Percentiles rank a stretch among this genome's conserved stretches.
These are phyloP conservation scores for Tyto alba DNA, from an alignment of 2,113 vertebrate species.

Conservation along the genomic window DNA sequence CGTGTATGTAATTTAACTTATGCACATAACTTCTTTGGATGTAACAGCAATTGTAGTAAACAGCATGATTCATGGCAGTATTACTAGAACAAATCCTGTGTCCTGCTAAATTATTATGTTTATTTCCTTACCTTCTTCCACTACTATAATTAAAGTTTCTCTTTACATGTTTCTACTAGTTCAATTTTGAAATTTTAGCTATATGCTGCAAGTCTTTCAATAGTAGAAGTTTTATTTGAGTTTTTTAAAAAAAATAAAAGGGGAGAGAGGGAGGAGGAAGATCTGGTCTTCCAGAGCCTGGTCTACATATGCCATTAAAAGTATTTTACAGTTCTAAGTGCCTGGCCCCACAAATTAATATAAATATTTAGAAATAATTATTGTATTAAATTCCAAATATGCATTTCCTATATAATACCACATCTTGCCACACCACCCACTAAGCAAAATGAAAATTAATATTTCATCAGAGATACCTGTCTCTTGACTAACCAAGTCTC, in stretches of 20 bases:
- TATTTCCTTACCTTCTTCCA: not conserved
- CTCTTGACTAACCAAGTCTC: not conserved
- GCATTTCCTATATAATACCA: not conserved
- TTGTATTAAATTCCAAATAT: not conserved
- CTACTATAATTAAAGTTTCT: not conserved
- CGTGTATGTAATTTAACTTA: not conserved
- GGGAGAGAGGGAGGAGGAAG: not conserved
- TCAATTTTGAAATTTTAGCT: not conserved
- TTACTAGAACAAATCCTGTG: not conserved
- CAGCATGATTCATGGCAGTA: not conserved
- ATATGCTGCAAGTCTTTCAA: not conserved
- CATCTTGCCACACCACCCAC: not conserved
- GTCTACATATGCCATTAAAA: not conserved
- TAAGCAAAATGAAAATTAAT: not conserved
- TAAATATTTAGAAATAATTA: not conserved
- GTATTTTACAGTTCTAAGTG: not conserved
- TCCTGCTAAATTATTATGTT: not conserved
- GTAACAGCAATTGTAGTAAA: not conserved
- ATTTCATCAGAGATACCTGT: not conserved
- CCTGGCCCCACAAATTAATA: not conserved
- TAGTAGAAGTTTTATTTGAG: not conserved
- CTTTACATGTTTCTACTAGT: not conserved
- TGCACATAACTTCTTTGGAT: not conserved
- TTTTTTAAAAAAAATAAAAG: not conserved
- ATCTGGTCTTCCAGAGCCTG: not conserved